Percentiles rank a stretch among this genome's conserved stretches.
Conservation (phyloP, 2,797 vertebrate species). For the Chanos chanos region DNA sequence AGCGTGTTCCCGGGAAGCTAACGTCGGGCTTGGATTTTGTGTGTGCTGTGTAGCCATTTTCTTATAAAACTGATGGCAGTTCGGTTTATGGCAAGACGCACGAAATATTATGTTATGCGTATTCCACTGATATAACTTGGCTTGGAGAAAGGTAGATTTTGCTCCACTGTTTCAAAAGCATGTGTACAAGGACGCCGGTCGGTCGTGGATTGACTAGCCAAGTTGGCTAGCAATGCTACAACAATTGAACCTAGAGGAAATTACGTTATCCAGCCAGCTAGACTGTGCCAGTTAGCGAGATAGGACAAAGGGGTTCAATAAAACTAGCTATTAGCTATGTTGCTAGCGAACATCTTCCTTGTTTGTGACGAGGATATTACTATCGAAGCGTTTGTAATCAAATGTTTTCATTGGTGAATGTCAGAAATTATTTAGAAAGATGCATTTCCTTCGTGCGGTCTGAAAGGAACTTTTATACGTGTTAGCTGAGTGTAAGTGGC, state of each 20-base stretch:
- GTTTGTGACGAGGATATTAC: neutral
- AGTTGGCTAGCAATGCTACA: conserved; percentile 36
- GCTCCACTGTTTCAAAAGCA: too few relatives aligned
- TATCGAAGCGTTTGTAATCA: too few relatives aligned
- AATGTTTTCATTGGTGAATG: too few relatives aligned
- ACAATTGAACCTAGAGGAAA: conserved; percentile 39
- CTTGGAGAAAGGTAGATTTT: too few relatives aligned
- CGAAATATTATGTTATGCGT: neutral
- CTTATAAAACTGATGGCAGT: conserved; percentile 6
- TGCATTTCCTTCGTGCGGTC: too few relatives aligned
- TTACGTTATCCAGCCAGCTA: conserved; percentile 24
- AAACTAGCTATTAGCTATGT: conserved; percentile 21
- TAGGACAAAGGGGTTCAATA: conserved; percentile 66
- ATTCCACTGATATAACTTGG: too few relatives aligned
- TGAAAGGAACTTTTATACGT: too few relatives aligned
- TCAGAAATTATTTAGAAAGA: too few relatives aligned
- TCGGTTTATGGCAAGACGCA: neutral
- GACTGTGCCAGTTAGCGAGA: conserved; percentile 3
- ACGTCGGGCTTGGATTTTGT: conserved; percentile 59
- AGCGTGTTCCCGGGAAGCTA: conserved; percentile 64
- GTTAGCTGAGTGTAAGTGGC: too few relatives aligned
- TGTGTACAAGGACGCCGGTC: conserved; percentile 24
- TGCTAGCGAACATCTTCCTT: conserved; percentile 16
- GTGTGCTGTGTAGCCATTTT: conserved; percentile 60
- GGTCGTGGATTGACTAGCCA: conserved; percentile 26